These are phyloP conservation scores for Cactoblastis cactorum DNA, from an alignment of 2,888 invertebrate species.

Conservation along the genomic window DNA sequence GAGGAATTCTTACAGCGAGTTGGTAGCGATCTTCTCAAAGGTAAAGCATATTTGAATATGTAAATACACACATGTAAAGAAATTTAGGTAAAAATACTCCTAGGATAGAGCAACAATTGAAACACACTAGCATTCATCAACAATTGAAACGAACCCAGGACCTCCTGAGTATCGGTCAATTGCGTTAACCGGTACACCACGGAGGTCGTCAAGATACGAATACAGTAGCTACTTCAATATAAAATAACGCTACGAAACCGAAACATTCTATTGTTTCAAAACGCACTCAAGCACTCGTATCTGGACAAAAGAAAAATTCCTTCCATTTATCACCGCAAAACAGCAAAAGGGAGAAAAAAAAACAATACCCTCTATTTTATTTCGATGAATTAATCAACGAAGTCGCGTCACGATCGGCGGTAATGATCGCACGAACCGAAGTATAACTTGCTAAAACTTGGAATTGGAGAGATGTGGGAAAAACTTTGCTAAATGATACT, in stretches of 20 bases:
- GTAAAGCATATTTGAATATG: conserved; percentile 44
- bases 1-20: conserved; percentile 28
- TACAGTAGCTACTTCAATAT: no score
- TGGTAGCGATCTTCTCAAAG: conserved; percentile 34
- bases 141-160: no score
- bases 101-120: conserved; percentile 15
- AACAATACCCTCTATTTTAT: conserved; percentile 12
- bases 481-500: conserved; percentile 51
- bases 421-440: conserved; percentile 66
- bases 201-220: no score
- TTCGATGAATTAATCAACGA: conserved; percentile 62
- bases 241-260: not conserved
- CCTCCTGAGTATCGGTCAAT: no score
- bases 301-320: conserved; percentile 13
- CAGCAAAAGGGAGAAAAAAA: conserved; percentile 8
- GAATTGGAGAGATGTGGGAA: conserved; percentile 18
- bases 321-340: conserved; percentile 13
- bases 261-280: conserved; percentile 20
- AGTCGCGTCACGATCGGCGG: conserved; percentile 70
- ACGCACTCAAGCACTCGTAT: conserved; percentile 9
- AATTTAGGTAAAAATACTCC: conserved; percentile 30
- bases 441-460: conserved; percentile 56
- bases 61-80: conserved; percentile 47
- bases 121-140: no score
- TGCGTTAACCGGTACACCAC: no score